These are phyloP conservation scores for Pelagia noctiluca DNA, from an alignment of 30 jellyfish, hydroid and myxozoan species.

Conservation along the genomic window DNA sequence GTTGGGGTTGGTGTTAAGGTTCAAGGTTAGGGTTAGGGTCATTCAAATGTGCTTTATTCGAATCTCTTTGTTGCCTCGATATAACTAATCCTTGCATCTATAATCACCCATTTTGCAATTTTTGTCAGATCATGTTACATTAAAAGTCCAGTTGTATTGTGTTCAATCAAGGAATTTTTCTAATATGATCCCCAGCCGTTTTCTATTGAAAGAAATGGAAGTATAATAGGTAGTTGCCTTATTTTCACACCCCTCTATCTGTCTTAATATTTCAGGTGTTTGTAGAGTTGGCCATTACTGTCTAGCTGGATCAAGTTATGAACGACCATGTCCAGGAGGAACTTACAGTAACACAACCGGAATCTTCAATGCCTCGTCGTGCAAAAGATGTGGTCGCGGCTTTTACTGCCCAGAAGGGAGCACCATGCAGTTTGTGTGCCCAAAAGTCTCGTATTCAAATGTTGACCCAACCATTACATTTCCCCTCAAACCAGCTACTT, in stretches of 20 bases:
- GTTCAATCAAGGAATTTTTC: too few species aligned
- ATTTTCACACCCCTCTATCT: not conserved
- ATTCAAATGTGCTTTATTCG: not conserved
- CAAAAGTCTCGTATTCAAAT: not conserved
- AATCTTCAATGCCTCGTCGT: slow-evolving; percentile 11
- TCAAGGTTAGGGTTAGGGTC: too few species aligned
- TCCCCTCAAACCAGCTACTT: slow-evolving; percentile 1
- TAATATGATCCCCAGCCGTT: too few species aligned
- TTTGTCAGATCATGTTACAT: too few species aligned
- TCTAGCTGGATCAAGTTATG: slow-evolving; percentile 8
- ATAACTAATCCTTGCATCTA: not conserved
- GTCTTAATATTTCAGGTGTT: slow-evolving; percentile 3
- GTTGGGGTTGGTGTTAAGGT: too few species aligned
- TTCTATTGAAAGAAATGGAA: too few species aligned
- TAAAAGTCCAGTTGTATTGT: too few species aligned
- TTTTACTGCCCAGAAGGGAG: slow-evolving; percentile 28
- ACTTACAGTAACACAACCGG: slow-evolving; percentile 52
- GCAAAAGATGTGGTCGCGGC: slow-evolving; percentile 19
- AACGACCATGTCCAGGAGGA: slow-evolving; percentile 53
- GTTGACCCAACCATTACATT: not conserved
- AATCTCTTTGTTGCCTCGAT: not conserved
- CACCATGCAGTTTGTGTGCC: slow-evolving; percentile 13
- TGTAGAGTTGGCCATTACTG: slow-evolving; percentile 60
- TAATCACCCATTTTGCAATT: not conserved
- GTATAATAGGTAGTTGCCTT: not conserved